Evolutionary conservation across 2,888 invertebrate genomes (phyloP), one percentile per base, ranked within the genome.

Genomic region (Serripes groenlandicus): DNA sequence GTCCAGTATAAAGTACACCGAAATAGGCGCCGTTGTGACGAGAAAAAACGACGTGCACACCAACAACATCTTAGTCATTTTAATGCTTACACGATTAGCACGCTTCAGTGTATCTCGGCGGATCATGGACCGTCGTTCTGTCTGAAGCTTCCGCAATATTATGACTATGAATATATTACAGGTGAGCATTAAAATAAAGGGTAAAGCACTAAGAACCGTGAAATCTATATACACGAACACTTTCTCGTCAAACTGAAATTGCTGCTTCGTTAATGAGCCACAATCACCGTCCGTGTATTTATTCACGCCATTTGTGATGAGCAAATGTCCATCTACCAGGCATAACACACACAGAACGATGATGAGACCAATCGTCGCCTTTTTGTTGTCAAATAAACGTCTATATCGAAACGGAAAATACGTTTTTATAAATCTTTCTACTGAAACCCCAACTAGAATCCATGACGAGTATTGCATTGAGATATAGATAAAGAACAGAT

Each of bases 391-490:
- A 30, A 68, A 83, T 3, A 82, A 28, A 7, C 49, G 28, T n/a
- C 76, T 74, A 58, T 82, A 86, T 18, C 64, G 69, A 3, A 83
- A 54, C 23, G 86, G 82, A 56, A 86, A 74, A 49, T 87, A 79
- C 0, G 84, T 88, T 74, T 89, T 89, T 0, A 90, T 69, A 49
- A 87, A 69, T n/a, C 90, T 74, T 68, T 89, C 88, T 0, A 84
- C 28, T 7, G 88, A 73, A 5, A 90, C 89, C 5, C 87, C 78
- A 3, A 89, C 90, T 11, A 90, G 77, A 28, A 89, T 87, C 90
- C 90, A 90, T 0, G 90, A 89, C 2, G 90, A 90, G 18, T 84
- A 80, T 32, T 90, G 89, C 87, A 90, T 88, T 0, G 90, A 84
- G 23, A 83, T 73, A 70, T 90, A 90, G 18, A 88, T 88, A 30